phyloP scores from a whole-genome alignment of 2,113 vertebrate species.

The Actenoides lindsayi region DNA sequence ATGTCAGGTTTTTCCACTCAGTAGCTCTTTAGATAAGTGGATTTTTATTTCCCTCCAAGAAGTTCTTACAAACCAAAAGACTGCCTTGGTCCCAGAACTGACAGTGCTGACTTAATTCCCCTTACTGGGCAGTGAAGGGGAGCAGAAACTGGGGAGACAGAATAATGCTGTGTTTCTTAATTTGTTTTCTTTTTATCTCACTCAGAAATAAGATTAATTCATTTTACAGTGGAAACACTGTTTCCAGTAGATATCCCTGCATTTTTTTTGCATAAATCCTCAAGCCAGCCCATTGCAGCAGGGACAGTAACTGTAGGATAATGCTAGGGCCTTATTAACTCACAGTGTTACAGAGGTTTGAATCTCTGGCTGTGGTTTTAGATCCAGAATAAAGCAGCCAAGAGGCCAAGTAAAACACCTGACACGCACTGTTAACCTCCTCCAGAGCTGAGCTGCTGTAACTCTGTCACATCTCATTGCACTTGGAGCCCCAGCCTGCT shows the following conservation, averaged over 20 bases:
- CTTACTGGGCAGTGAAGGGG: not conserved
- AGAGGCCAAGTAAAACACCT: not conserved
- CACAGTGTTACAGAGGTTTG: fast-evolving
- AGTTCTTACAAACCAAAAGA: constrained; percentile 9
- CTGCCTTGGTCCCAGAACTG: not conserved
- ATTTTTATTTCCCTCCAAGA: not conserved
- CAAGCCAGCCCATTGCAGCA: not conserved
- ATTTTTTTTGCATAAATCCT: not conserved
- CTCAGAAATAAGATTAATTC: not conserved
- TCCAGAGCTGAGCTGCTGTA: not conserved
- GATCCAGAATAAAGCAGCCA: not conserved
- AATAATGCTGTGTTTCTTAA: not conserved
- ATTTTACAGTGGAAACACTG: not conserved
- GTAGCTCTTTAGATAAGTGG: not conserved
- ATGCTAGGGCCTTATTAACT: not conserved
- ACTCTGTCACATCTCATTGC: fast-evolving
- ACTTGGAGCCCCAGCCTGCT: not conserved
- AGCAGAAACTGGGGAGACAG: not conserved
- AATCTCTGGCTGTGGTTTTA: not conserved
- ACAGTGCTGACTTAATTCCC: not conserved
- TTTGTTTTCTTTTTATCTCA: not conserved
- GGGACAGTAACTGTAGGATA: not conserved
- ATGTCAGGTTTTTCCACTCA: not conserved
- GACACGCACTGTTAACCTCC: not conserved
- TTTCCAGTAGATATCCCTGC: not conserved